Conservation (phyloP, 2,888 invertebrate species). For the Hedychridium roseum region DNA sequence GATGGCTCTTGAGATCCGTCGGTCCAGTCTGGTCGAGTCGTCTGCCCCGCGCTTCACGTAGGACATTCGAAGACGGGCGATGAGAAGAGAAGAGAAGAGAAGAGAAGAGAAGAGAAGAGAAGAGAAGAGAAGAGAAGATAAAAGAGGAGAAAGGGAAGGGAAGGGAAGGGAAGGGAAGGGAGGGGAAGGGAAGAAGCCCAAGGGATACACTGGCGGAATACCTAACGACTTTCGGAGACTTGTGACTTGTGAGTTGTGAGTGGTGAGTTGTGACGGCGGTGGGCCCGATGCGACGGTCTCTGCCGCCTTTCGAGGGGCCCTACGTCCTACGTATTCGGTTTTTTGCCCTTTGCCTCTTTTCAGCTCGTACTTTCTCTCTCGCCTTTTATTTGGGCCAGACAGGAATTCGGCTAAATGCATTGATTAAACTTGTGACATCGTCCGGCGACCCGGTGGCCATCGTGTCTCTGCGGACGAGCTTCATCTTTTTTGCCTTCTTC, state of each 20-base stretch:
- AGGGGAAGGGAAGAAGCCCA: slow-evolving; percentile 16
- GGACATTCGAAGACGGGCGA: slow-evolving; percentile 26
- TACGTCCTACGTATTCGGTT: slow-evolving; percentile 39
- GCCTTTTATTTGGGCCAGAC: slow-evolving; percentile 63
- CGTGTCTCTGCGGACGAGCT: slow-evolving; percentile 52
- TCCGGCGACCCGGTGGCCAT: slow-evolving; percentile 59
- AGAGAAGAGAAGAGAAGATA: slow-evolving; percentile 3
- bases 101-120: slow-evolving; percentile 9
- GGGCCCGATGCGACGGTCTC: not conserved
- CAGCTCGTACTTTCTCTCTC: slow-evolving; percentile 47
- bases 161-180: slow-evolving; percentile 28
- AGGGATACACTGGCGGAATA: slow-evolving; percentile 53
- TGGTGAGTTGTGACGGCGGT: no score
- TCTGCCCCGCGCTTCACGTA: slow-evolving; percentile 39
- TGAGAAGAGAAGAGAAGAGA: slow-evolving; percentile 2
- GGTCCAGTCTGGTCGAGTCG: slow-evolving; percentile 31
- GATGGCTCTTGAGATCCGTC: slow-evolving; percentile 19
- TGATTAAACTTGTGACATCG: slow-evolving; percentile 63
- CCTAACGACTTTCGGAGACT: slow-evolving; percentile 45
- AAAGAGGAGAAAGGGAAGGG: slow-evolving; percentile 14
- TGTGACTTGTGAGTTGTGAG: no score
- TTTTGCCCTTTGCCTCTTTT: slow-evolving; percentile 48
- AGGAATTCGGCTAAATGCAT: slow-evolving; percentile 64
- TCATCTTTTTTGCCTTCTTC: slow-evolving; percentile 46
- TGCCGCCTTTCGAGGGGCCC: slow-evolving; percentile 8